Base-by-base conservation (phyloP, 2,888 invertebrate genomes). In the Perizoma affinitatum region DNA sequence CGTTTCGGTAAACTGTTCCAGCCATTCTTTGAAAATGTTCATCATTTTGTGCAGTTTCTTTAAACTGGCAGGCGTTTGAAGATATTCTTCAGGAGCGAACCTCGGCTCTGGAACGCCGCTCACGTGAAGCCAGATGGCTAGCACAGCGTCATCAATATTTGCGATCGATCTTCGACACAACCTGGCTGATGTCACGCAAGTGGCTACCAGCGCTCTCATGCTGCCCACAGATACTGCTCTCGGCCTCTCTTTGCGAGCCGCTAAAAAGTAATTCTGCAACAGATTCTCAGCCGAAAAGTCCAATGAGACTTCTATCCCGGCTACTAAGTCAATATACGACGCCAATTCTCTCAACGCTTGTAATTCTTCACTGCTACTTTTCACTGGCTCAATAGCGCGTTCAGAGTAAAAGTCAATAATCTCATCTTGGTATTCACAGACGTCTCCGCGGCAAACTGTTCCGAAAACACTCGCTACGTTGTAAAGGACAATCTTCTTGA, bases 61-160 rank as follows among this genome's bases (percentile, higher is more conserved):
- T 22, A 86, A 72, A 67, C 85, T 79, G 8, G 77, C 75, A 5
- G 92, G 90, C 4, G 88, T 84, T 67, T 84, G 79, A 35, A 91
- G 79, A 61, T 86, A 90, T 53, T 91, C 90, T 9, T 84, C 83
- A 7, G 91, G 91, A 10, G 87, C 89, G 49, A 85, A 78, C 67
- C 90, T 82, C 4, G 88, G 90, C 54, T 87, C 88, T 8, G 87
- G 81, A 61, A 78, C 77, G 0, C 90, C 88, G 47, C 86, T 82
- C 1, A 84, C 82, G 63, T 92, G 90, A 38, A 92, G 73, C 92
- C 92, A 92, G 59, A 91, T 86, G 9, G 91, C 88, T 50, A 92
- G 82, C 7, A 89, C 76, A 9, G 89, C 92, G 63, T 92, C 92
- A 58, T 89, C 83, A 35, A 80, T 69, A 56, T 78, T 83, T 4